Base-by-base conservation (phyloP, 2,113 vertebrate genomes). In the Ornithorhynchus anatinus region DNA sequence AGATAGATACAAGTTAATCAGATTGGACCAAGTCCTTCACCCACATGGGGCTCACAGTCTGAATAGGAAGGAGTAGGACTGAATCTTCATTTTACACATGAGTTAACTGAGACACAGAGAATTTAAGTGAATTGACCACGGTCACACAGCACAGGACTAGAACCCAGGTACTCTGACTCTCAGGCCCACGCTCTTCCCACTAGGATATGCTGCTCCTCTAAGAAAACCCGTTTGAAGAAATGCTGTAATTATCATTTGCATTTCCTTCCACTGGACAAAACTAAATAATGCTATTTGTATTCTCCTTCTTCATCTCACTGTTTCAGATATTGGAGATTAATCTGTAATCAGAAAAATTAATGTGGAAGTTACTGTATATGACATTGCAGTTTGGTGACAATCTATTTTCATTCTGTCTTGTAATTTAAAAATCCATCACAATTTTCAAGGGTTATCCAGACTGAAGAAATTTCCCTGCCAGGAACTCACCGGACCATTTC, bases 401-500 rank as follows among this genome's bases (percentile, higher is more conserved):
- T 61, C 59, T 58, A 37, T 38, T 20, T 60, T 82, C 56, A 54
- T 52, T 14, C 60, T 48, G 35, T 70, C 59, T 42, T 48, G 47
- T 70, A 70, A 73, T 70, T 69, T 82, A 53, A 66, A 74, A 74
- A 66, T 66, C 56, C 68, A 64, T 70, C 44, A 33, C 42, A 44
- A 38, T 69, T 57, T 69, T 65, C 74, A 37, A 77, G 69, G 50
- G 50, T 50, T 61, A 50, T 64, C 51, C 47, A 69, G 67, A 69
- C 70, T 66, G 60, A 69, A 70, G 72, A 54, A 65, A 42, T 64
- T 73, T 73, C 33, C 62, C 52, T 56, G 52, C 19, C 23, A 77
- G 54, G 42, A 69, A 59, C 37, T 62, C 65, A 57, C 54, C 65
- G 69, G 69, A 72, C 62, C 79, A 65, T 78, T 74, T 77, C 60